A percentile compares a stretch with the other conserved stretches of the same genome.
Evolutionary conservation across 2,113 vertebrate species (phyloP).

Genomic region (Leiothrix lutea): DNA sequence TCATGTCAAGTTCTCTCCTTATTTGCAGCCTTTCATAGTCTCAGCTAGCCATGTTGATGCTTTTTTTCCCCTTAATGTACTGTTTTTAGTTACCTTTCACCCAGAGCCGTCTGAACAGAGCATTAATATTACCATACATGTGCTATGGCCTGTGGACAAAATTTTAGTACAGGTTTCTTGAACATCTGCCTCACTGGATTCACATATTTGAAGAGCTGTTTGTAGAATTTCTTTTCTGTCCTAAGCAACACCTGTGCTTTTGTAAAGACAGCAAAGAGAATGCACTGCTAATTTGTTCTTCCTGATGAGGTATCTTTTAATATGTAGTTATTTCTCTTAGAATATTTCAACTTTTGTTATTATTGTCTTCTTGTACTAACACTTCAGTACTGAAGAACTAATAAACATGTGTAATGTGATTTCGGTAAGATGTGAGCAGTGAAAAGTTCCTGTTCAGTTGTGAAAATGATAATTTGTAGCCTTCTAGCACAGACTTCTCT

Average conservation of each 20-base stretch:
- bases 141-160: background rate
- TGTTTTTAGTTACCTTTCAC: background rate
- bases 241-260: background rate
- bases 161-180: background rate
- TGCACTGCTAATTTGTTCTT: background rate
- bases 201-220: fast-evolving
- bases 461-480: background rate
- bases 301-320: background rate
- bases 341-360: background rate
- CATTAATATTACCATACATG: background rate
- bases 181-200: background rate
- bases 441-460: background rate
- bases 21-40: background rate
- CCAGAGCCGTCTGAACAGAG: background rate
- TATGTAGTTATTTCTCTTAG: background rate
- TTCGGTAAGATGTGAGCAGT: background rate
- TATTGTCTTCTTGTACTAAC: background rate
- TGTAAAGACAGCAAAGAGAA: background rate
- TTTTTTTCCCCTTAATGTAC: fast-evolving
- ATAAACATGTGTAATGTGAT: background rate
- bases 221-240: background rate
- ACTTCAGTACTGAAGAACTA: background rate
- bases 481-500: background rate
- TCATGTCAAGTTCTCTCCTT: background rate
- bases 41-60: background rate